Evolutionary conservation across 2,797 vertebrate species (phyloP).

Genomic region (Oreortyx pictus): DNA sequence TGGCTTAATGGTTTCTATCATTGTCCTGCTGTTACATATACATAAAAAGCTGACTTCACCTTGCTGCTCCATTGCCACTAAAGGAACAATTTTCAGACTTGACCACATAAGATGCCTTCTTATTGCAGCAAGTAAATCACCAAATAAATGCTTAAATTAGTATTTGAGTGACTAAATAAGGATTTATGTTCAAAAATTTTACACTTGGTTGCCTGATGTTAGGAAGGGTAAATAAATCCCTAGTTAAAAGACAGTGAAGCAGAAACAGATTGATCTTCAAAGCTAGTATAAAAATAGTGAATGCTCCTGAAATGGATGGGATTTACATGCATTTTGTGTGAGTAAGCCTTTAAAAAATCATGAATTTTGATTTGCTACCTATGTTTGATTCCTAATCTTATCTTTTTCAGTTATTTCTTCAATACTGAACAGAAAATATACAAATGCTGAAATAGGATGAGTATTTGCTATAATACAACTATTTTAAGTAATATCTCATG

Average conservation of each 20-base stretch:
- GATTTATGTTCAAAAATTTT: background rate
- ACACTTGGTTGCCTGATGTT: background rate
- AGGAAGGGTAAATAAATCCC: background rate
- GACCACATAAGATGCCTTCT: background rate
- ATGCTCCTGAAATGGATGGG: background rate
- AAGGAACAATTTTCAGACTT: background rate
- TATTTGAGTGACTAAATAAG: background rate
- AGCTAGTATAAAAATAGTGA: background rate
- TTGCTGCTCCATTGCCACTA: background rate
- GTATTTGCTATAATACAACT: background rate
- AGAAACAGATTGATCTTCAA: background rate
- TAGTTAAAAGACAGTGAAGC: background rate
- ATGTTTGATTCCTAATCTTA: background rate
- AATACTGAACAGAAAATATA: background rate
- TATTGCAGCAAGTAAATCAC: background rate
- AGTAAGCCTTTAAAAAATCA: background rate
- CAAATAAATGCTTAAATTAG: background rate
- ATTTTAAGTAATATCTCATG: background rate
- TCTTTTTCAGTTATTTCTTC: background rate
- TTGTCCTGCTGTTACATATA: background rate
- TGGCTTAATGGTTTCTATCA: background rate
- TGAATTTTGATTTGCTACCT: background rate
- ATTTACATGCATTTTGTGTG: background rate
- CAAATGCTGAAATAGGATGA: background rate
- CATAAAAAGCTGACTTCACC: background rate